These are phyloP conservation scores for Acrocyrtus sp. DNA, from an alignment of 2,888 invertebrate species.

Conservation along the genomic window DNA sequence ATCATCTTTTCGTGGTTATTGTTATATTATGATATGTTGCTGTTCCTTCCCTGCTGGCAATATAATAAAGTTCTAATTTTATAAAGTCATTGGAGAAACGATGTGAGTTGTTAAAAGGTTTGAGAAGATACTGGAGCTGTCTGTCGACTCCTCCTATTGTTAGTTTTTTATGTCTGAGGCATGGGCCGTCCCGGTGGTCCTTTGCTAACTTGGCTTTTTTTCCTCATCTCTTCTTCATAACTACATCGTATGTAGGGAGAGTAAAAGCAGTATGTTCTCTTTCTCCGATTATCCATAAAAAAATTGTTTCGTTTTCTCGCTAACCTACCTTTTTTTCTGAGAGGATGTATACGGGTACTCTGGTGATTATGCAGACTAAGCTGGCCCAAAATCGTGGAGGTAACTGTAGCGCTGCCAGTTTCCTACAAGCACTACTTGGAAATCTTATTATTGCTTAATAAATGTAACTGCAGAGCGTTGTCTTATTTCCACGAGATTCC, in stretches of 20 bases:
- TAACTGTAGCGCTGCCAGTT: no score
- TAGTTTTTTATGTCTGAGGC: slow-evolving; percentile 58
- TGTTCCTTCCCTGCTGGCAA: slow-evolving; percentile 53
- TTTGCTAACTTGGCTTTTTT: slow-evolving; percentile 14
- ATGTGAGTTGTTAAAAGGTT: slow-evolving; percentile 59
- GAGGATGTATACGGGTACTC: background rate
- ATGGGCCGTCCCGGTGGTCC: slow-evolving; percentile 60
- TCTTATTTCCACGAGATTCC: no score
- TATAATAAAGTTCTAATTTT: slow-evolving; percentile 63
- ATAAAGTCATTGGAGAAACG: slow-evolving; percentile 63
- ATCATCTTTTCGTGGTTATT: slow-evolving; percentile 35
- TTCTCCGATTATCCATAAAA: slow-evolving; percentile 33
- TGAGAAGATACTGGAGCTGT: slow-evolving; percentile 62
- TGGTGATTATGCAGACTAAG: slow-evolving; percentile 29
- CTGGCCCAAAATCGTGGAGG: no score
- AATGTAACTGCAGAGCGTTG: no score
- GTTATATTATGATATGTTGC: slow-evolving; percentile 54
- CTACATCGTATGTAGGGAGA: slow-evolving; percentile 44
- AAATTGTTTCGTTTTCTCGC: slow-evolving; percentile 29
- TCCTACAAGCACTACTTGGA: slow-evolving; percentile 12
- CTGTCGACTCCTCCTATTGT: slow-evolving; percentile 61
- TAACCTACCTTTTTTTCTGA: slow-evolving; percentile 46
- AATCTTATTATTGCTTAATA: slow-evolving; percentile 35
- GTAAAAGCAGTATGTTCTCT: slow-evolving; percentile 4
- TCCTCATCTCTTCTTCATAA: slow-evolving; percentile 32